Conservation (phyloP, 1,140 invertebrate species). For the Lepidurus apus region DNA sequence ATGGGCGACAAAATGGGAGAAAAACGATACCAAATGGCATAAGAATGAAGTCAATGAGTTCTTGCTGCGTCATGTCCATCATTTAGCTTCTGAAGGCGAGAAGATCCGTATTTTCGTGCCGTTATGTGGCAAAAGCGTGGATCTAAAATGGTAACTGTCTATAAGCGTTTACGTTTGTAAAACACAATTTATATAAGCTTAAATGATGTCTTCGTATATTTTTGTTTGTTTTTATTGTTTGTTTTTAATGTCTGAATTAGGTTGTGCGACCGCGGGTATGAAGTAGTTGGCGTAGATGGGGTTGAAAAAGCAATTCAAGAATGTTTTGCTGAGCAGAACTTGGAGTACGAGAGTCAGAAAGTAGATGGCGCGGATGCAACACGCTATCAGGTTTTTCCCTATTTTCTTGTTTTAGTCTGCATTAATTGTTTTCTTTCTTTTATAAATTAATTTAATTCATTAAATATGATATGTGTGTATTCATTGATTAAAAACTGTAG, state of each 20-base stretch:
- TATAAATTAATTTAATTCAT: background rate
- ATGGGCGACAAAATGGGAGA: constrained; percentile 35
- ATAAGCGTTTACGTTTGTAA: background rate
- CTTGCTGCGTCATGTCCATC: constrained; percentile 28
- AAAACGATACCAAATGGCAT: constrained; percentile 36
- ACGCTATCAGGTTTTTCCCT: too few relatives aligned
- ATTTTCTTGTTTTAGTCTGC: background rate
- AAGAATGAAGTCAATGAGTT: constrained; percentile 35
- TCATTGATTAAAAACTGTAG: constrained; percentile 32
- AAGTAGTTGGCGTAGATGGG: constrained; percentile 38
- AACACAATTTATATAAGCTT: background rate
- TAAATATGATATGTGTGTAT: constrained; percentile 30
- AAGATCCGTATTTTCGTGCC: constrained; percentile 35
- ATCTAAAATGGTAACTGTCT: constrained; percentile 33
- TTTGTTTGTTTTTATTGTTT: background rate
- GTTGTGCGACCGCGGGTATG: constrained; percentile 33
- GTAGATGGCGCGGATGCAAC: background rate
- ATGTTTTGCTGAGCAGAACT: constrained; percentile 29
- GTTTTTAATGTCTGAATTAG: constrained; percentile 21
- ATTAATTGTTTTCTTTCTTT: background rate
- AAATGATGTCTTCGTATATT: background rate
- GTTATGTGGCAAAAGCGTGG: constrained; percentile 37
- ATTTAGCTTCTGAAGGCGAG: background rate
- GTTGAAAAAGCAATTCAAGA: constrained; percentile 35
- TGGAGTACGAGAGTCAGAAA: constrained; percentile 34